A percentile compares a stretch with the other conserved stretches of the same genome.
phyloP scores from a whole-genome alignment of 2,113 vertebrate genomes.

The Pseudopipra pipra region DNA sequence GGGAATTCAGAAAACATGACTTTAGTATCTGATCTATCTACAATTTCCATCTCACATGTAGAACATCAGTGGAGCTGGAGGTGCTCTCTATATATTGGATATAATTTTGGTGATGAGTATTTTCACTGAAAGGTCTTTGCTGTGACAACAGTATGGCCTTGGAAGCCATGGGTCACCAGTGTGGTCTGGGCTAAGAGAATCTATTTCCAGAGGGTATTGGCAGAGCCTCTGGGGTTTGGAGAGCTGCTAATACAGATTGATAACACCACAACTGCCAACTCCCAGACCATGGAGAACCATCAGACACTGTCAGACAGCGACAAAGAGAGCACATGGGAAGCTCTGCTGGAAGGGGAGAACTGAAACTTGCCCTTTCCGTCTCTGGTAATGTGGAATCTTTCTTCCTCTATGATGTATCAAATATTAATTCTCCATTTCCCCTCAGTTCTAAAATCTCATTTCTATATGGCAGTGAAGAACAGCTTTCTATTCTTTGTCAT shows the following conservation, averaged over 20 bases:
- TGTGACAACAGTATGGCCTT: background rate
- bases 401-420: background rate
- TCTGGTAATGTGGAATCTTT: background rate
- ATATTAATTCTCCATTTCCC: background rate
- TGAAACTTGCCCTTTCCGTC: background rate
- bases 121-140: background rate
- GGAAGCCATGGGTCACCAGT: background rate
- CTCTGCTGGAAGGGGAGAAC: background rate
- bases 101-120: background rate
- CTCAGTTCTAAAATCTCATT: background rate
- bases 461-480: background rate
- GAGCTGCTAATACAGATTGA: background rate
- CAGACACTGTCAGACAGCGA: background rate
- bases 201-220: background rate
- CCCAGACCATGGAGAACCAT: background rate
- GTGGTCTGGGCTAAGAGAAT: background rate
- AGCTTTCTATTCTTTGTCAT: background rate
- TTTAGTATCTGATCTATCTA: background rate
- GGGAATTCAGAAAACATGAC: background rate
- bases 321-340: background rate
- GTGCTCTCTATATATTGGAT: background rate
- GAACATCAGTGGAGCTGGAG: background rate
- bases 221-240: background rate
- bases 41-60: background rate
- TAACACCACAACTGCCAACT: background rate